Evolutionary conservation across 2,113 vertebrate genomes (phyloP), one percentile per base, ranked within the genome.

Genomic region (Chloropsis hardwickii): DNA sequence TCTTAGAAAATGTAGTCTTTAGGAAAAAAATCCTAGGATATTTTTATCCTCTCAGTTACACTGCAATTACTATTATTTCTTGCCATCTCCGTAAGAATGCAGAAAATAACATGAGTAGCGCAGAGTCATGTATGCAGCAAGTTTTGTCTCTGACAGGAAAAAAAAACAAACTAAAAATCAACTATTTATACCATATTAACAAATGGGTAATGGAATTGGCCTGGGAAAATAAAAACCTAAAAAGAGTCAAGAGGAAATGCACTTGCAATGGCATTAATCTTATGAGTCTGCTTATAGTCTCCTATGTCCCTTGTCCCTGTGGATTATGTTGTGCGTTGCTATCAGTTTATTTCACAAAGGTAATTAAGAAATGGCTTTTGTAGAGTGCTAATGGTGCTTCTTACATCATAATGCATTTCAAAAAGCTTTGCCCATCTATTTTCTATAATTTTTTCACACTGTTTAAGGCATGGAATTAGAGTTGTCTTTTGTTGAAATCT

Each of bases 361-460:
- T 90, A 95, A 94, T 95, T 96, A 94, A 90, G 66, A 92, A 94
- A 88, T 76, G 51, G 71, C 27, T 90, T 95, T 96, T 94, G n/a
- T 81, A 81, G 22, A 76, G 45, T 71, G n/a, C 28, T 86, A 92
- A 87, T 83, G 67, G 67, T 73, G 76, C 9, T 94, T 94, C 73
- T 85, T 83, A 78, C 66, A 85, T 40, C 20, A 29, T 28, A 93
- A 93, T 76, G 37, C 3, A 29, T 92, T 95, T 77, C 70, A 67
- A 62, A 96, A 83, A 70, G 18, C 58, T 73, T 95, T 77, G n/a
- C 37, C 81, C 65, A 39, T 54, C 60, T 88, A 33, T 86, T 54
- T 57, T 48, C 67, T 58, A 47, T n/a, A 18, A 79, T 40, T 57
- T 93, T 37, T 92, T 70, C 48, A 77, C 79, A 86, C 12, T 79